Evolutionary conservation across 1,140 invertebrate genomes (phyloP).

Genomic region (Eriocheir sinensis): DNA sequence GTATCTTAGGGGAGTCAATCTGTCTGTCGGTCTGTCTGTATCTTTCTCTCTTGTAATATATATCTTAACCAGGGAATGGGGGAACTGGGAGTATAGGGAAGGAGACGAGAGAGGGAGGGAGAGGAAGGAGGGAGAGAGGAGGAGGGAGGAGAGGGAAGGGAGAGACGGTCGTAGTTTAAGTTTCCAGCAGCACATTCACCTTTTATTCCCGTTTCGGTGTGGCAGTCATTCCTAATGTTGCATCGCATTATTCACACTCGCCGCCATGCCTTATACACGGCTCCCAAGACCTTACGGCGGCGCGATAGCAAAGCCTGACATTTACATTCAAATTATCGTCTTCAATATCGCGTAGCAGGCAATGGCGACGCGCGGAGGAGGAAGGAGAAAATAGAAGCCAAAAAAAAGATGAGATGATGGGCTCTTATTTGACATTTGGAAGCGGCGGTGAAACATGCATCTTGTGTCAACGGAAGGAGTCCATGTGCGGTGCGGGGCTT

Average conservation of each 20-base stretch:
- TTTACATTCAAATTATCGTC: slow-evolving; percentile 72
- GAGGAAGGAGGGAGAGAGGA: neutral
- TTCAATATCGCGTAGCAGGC: slow-evolving; percentile 71
- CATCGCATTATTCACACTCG: slow-evolving; percentile 47
- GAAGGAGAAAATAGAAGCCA: neutral
- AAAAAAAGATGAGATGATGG: slow-evolving; percentile 28
- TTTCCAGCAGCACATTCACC: neutral
- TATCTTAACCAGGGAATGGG: too few relatives aligned
- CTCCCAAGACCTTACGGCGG: slow-evolving; percentile 4
- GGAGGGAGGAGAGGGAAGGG: neutral
- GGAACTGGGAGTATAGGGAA: too few relatives aligned
- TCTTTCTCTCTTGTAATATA: neutral
- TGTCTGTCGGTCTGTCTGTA: neutral
- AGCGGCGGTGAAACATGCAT: neutral
- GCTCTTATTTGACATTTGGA: neutral
- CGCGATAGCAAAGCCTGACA: slow-evolving; percentile 45
- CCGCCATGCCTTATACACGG: slow-evolving; percentile 58
- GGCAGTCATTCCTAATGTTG: slow-evolving; percentile 48
- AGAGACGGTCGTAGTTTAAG: neutral
- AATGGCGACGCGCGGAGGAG: neutral
- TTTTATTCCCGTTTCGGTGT: neutral
- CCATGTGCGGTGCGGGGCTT: neutral
- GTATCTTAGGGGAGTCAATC: neutral
- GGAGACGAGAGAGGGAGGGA: too few relatives aligned
- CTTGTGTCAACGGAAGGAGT: slow-evolving; percentile 11